A percentile compares a stretch with the other conserved stretches of the same genome.
Conservation (phyloP, 2,888 invertebrate species). For the Leptopterna dolabrata region DNA sequence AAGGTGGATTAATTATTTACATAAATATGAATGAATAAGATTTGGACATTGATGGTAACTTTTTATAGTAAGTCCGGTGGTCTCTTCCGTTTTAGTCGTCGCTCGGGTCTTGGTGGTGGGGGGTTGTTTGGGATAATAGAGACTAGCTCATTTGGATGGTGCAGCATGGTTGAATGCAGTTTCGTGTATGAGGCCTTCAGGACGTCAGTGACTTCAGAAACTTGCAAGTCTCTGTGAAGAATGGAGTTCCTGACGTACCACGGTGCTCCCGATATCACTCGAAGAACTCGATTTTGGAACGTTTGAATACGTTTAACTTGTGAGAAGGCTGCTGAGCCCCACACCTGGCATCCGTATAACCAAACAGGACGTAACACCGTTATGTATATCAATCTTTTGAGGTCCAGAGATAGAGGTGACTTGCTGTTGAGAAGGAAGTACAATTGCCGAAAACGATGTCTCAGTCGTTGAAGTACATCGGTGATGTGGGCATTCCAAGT, state of each 20-base stretch:
- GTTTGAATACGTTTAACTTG: conserved; percentile 16
- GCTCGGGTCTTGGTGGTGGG: background rate
- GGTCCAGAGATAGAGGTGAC: background rate
- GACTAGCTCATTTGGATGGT: background rate
- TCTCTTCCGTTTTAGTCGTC: conserved; percentile 5
- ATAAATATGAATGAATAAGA: too few relatives aligned
- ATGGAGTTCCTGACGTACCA: conserved; percentile 1
- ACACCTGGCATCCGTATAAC: conserved; percentile 8
- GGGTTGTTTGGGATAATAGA: background rate
- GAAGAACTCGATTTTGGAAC: background rate
- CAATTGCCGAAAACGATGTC: background rate
- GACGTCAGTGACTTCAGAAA: background rate
- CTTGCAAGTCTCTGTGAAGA: background rate
- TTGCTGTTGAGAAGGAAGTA: background rate
- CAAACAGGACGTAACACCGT: background rate
- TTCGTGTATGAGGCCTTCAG: background rate
- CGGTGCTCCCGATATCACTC: background rate
- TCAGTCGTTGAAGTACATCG: background rate
- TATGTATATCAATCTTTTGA: background rate
- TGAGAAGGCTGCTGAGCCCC: background rate
- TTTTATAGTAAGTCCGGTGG: background rate
- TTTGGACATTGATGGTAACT: too few relatives aligned
- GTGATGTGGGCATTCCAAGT: background rate
- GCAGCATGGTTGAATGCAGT: background rate
- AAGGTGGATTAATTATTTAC: too few relatives aligned